Conservation (phyloP, 2,113 vertebrate species). For the Oryzias curvinotus region DNA sequence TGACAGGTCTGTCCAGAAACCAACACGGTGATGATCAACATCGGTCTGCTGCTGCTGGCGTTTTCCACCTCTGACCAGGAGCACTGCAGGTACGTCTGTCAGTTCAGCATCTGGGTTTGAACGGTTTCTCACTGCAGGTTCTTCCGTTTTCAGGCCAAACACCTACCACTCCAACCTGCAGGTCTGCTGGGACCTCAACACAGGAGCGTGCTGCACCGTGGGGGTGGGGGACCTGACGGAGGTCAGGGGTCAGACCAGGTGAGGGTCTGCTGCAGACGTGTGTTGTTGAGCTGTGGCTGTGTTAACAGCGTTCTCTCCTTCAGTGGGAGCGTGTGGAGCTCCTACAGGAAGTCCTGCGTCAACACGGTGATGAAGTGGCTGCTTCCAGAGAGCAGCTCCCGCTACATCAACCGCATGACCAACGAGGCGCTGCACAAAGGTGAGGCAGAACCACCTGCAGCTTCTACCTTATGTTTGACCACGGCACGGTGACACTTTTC, state of each 20-base stretch:
- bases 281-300: background rate
- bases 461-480: no score
- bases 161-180: slow-evolving; percentile 90
- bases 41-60: slow-evolving; percentile 87
- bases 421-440: slow-evolving; percentile 93
- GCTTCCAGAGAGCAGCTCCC: slow-evolving; percentile 86
- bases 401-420: slow-evolving; percentile 92
- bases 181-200: slow-evolving; percentile 90
- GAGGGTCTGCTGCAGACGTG: slow-evolving; percentile 5
- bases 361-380: slow-evolving; percentile 94
- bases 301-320: background rate
- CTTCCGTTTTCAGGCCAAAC: slow-evolving; percentile 80
- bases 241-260: slow-evolving; percentile 92
- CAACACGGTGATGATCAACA: slow-evolving; percentile 90
- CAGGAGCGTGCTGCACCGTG: slow-evolving; percentile 84
- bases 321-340: slow-evolving; percentile 90
- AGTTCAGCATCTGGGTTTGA: background rate
- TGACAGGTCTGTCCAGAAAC: slow-evolving; percentile 88
- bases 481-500: no score
- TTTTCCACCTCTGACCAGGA: slow-evolving; percentile 86
- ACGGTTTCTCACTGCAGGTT: background rate
- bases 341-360: slow-evolving; percentile 90
- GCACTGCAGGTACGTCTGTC: slow-evolving; percentile 79
- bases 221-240: slow-evolving; percentile 88
- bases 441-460: slow-evolving; percentile 28